Percentiles rank a stretch among this genome's conserved stretches.
Evolutionary conservation across 2,888 invertebrate genomes (phyloP).

Genomic region (Ormyrus pomaceus): DNA sequence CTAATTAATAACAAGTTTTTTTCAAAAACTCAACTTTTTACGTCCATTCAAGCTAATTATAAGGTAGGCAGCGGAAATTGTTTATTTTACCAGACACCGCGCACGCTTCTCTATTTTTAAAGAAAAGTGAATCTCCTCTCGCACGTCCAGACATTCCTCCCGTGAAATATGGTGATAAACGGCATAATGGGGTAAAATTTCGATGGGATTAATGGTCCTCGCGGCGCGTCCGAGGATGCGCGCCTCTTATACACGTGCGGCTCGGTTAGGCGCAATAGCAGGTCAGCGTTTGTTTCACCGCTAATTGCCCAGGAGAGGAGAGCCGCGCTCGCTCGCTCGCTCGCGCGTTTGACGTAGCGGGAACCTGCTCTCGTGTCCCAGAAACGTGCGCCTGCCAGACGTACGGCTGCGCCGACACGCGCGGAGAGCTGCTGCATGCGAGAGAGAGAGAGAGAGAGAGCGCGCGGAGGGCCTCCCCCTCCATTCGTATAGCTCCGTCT

Average conservation of each 20-base stretch:
- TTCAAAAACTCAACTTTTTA: too few species aligned
- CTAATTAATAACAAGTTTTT: too few species aligned
- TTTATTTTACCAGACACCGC: too few species aligned
- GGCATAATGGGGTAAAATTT: too few species aligned
- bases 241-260: constrained; percentile 45
- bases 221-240: not conserved
- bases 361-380: constrained; percentile 65
- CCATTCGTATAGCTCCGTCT: constrained; percentile 14
- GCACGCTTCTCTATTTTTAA: too few species aligned
- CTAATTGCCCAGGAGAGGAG: constrained; percentile 66
- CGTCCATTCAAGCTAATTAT: too few species aligned
- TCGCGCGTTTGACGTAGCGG: constrained; percentile 67
- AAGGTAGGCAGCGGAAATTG: too few species aligned
- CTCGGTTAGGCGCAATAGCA: constrained; percentile 64
- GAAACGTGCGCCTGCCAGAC: constrained; percentile 58
- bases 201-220: constrained; percentile 40
- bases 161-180: too few species aligned
- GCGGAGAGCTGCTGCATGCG: too few species aligned
- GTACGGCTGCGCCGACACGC: not conserved
- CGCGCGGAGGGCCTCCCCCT: not conserved
- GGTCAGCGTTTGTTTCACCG: constrained; percentile 68
- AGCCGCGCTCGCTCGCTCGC: not conserved
- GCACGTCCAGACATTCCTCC: too few species aligned
- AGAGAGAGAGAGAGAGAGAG: too few species aligned
- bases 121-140: too few species aligned